Evolutionary conservation across 2,797 vertebrate genomes (phyloP).

Genomic region (Semotilus atromaculatus): DNA sequence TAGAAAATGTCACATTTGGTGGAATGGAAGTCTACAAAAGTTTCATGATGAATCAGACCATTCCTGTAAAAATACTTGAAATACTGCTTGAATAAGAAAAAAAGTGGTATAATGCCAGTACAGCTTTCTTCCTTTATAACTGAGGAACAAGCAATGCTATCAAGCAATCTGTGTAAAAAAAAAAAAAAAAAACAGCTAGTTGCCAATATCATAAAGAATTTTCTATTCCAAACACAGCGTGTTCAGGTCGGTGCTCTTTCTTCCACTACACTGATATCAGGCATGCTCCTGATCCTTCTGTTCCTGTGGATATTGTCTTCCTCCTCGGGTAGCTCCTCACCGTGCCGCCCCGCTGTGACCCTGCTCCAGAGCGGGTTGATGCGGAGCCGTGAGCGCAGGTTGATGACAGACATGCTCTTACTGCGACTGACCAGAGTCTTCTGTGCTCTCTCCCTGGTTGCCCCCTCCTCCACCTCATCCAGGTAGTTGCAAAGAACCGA

Average conservation of each 20-base stretch:
- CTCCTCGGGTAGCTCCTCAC: background rate
- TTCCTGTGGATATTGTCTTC: constrained; percentile 28
- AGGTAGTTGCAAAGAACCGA: constrained; percentile 61
- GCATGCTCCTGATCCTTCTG: constrained; percentile 61
- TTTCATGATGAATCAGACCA: background rate
- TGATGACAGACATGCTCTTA: constrained; percentile 61
- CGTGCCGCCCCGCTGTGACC: background rate
- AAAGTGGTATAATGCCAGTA: background rate
- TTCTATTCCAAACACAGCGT: background rate
- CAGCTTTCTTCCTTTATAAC: background rate
- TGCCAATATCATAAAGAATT: background rate
- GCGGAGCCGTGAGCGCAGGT: constrained; percentile 45
- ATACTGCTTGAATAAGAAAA: background rate
- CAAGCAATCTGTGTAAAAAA: background rate
- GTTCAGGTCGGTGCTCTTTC: constrained; percentile 16
- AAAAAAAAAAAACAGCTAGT: background rate
- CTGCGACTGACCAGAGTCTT: constrained; percentile 44
- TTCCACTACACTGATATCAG: constrained; percentile 55
- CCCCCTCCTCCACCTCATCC: constrained; percentile 34
- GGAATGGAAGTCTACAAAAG: background rate
- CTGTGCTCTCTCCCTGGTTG: background rate
- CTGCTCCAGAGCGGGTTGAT: constrained; percentile 48
- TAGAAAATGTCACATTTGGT: background rate
- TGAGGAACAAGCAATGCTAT: background rate
- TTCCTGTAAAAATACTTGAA: background rate